phyloP scores from a whole-genome alignment of 37 sponge, comb jelly and placozoan species.

The Mnemiopsis leidyi region DNA sequence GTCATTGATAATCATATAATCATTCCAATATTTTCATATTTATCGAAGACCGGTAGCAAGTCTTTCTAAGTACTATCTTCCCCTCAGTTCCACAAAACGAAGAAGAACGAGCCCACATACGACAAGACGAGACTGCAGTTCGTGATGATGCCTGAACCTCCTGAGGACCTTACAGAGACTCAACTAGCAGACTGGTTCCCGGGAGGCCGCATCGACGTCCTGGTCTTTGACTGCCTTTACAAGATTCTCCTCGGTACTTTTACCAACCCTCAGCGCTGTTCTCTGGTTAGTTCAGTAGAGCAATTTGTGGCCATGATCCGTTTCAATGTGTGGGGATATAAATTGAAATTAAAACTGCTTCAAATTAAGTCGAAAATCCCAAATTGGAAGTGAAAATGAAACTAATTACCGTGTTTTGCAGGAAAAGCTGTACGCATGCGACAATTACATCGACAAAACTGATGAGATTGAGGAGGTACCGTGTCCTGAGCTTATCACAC shows the following conservation, averaged over 20 bases:
- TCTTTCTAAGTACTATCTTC: too few relatives aligned
- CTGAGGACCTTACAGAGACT: not conserved
- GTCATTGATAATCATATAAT: too few relatives aligned
- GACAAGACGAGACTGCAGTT: constrained; percentile 48
- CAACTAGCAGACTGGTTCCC: not conserved
- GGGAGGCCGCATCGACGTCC: not conserved
- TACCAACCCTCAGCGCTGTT: constrained; percentile 29
- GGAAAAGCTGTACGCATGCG: constrained; percentile 33
- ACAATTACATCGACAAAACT: not conserved
- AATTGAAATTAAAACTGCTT: too few relatives aligned
- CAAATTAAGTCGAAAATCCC: too few relatives aligned
- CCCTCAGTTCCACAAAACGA: constrained; percentile 37
- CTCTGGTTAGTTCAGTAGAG: too few relatives aligned
- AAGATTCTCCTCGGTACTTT: constrained; percentile 56
- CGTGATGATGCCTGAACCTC: constrained; percentile 9
- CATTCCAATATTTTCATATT: too few relatives aligned
- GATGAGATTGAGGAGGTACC: not conserved
- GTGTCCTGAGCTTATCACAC: not conserved
- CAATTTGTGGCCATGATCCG: too few relatives aligned
- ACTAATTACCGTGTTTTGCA: too few relatives aligned
- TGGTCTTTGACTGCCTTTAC: constrained; percentile 55
- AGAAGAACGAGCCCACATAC: not conserved
- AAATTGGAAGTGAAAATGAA: too few relatives aligned
- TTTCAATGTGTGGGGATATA: too few relatives aligned
- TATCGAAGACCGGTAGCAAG: too few relatives aligned